These are phyloP conservation scores for Mus caroli DNA, from an alignment of 2,797 vertebrate species.

Conservation along the genomic window DNA sequence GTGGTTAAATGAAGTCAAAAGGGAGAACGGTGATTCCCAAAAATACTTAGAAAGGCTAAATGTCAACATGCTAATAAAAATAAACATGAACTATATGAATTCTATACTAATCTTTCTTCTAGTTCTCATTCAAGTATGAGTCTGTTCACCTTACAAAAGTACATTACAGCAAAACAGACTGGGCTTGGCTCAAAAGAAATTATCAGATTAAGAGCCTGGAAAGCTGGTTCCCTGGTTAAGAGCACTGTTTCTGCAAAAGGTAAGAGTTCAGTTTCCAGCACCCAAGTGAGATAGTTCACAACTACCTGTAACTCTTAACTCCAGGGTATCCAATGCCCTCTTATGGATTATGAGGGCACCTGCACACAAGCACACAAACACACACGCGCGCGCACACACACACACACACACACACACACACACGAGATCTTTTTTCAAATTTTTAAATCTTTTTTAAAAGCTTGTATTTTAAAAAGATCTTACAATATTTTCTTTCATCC, in stretches of 20 bases:
- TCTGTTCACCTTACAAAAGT: slow-evolving; percentile 60
- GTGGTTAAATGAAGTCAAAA: neutral
- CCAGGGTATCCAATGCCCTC: neutral
- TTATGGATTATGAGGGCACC: neutral
- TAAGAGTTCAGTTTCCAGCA: neutral
- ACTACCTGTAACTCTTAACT: neutral
- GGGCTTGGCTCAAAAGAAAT: slow-evolving; percentile 46
- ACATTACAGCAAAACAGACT: slow-evolving; percentile 2
- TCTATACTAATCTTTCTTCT: slow-evolving; percentile 40
- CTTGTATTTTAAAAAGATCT: neutral
- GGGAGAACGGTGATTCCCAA: neutral
- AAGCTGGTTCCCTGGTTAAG: neutral
- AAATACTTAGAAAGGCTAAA: slow-evolving; percentile 14
- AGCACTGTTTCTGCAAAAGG: neutral
- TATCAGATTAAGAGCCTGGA: neutral
- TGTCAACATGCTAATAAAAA: slow-evolving; percentile 56
- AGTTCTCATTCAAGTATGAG: slow-evolving; percentile 46
- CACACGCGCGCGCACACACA: no score
- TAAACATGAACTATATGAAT: slow-evolving; percentile 48
- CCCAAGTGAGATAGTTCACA: neutral
- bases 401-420: neutral
- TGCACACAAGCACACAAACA: neutral
- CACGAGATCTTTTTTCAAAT: neutral
- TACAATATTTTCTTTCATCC: slow-evolving; percentile 22
- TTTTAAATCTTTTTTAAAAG: neutral